Evolutionary conservation across 2,797 vertebrate genomes (phyloP).

Genomic region (Microcaecilia unicolor): DNA sequence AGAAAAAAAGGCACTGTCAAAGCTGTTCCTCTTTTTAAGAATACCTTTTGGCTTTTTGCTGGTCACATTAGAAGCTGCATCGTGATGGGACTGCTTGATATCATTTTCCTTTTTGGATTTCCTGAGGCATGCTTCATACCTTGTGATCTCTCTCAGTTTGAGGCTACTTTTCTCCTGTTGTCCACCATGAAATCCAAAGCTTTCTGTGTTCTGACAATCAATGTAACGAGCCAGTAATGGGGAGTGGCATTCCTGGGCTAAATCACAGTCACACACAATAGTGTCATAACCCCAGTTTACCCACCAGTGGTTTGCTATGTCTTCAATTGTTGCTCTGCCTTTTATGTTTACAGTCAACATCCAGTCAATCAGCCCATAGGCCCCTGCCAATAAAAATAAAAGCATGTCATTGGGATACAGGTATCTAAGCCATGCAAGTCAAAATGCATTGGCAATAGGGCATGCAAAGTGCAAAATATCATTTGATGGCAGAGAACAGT

Average conservation of each 20-base stretch:
- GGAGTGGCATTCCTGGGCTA: conserved; percentile 59
- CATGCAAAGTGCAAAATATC: no score
- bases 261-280: conserved; percentile 63
- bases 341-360: conserved; percentile 60
- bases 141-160: conserved; percentile 21
- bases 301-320: conserved; percentile 81
- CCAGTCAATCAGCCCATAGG: conserved; percentile 72
- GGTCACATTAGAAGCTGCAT: conserved; percentile 13
- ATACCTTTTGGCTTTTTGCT: conserved; percentile 63
- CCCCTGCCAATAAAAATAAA: conserved; percentile 44
- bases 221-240: conserved; percentile 71
- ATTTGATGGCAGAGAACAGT: no score
- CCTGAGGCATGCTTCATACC: conserved; percentile 40
- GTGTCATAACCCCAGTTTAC: conserved; percentile 75
- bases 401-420: not conserved
- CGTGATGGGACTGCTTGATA: conserved; percentile 43
- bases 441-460: no score
- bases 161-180: conserved; percentile 13
- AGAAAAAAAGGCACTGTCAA: conserved; percentile 34
- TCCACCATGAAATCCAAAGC: conserved; percentile 3
- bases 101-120: conserved; percentile 67
- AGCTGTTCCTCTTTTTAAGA: conserved; percentile 61
- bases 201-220: conserved; percentile 62
- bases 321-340: conserved; percentile 68
- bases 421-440: no score